These are phyloP conservation scores for Rhineura floridana DNA, from an alignment of 2,113 vertebrate species.

Conservation along the genomic window DNA sequence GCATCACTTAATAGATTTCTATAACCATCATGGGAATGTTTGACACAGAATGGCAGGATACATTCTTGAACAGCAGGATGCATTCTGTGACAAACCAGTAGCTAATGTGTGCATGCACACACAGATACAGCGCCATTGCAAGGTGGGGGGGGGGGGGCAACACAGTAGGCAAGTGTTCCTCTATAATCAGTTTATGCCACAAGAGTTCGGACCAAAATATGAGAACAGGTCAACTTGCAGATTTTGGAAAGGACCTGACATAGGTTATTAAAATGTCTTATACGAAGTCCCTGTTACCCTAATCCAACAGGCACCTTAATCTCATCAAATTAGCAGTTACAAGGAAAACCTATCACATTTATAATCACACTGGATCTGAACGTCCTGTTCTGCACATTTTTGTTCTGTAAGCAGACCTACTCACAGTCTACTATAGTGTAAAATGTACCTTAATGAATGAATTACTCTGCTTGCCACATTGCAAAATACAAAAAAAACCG, in stretches of 20 bases:
- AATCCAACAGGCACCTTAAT: neutral
- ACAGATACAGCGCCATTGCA: neutral
- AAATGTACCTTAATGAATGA: conserved; percentile 8
- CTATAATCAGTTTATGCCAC: neutral
- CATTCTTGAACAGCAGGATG: neutral
- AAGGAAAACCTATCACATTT: neutral
- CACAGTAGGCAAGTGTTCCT: neutral
- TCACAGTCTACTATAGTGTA: neutral
- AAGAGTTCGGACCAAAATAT: neutral
- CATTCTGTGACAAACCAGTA: neutral
- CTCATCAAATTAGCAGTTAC: neutral
- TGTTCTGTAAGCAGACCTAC: neutral
- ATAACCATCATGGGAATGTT: no score
- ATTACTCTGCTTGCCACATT: neutral
- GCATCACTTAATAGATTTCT: no score
- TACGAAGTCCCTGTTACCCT: neutral
- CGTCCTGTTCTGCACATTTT: no score
- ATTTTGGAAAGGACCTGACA: no score
- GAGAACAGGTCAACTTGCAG: neutral
- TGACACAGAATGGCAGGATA: neutral
- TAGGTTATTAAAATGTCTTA: no score
- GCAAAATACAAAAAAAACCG: neutral
- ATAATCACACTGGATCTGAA: neutral
- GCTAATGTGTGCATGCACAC: neutral
- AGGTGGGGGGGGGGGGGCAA: neutral